These are phyloP conservation scores for Tragelaphus eurycerus DNA, from an alignment of 2,797 vertebrate species.

Conservation along the genomic window DNA sequence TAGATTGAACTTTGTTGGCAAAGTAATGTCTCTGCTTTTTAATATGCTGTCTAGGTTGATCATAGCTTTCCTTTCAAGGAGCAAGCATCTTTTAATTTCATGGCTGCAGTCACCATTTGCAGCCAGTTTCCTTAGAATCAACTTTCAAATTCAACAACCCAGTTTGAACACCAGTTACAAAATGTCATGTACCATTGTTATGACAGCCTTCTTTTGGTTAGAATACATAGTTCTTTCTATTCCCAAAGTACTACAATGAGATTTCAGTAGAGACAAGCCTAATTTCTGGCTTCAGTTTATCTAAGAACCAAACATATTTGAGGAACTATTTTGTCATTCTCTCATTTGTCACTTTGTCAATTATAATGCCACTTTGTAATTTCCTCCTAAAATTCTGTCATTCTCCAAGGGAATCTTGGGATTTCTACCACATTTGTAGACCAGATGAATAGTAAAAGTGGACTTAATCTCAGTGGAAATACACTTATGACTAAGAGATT, in stretches of 20 bases:
- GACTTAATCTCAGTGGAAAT: background rate
- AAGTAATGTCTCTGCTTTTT: background rate
- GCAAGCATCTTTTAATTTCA: background rate
- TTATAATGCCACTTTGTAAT: background rate
- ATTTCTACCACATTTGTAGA: background rate
- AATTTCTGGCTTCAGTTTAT: background rate
- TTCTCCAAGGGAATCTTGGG: background rate
- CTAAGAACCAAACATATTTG: background rate
- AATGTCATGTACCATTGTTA: background rate
- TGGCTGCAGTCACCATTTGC: background rate
- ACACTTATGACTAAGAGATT: background rate
- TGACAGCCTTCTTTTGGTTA: background rate
- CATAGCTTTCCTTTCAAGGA: background rate
- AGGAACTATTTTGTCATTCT: background rate
- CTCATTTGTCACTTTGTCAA: background rate
- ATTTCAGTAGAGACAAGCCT: background rate
- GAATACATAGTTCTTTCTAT: background rate
- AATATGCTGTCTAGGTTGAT: background rate
- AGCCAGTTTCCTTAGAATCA: background rate
- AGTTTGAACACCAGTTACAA: background rate
- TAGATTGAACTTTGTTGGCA: background rate
- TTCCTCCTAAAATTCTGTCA: background rate
- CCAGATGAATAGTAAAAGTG: background rate
- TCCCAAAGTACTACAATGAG: background rate
- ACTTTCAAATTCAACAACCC: background rate